Percentiles rank a stretch among this genome's conserved stretches.
phyloP scores from a whole-genome alignment of 2,888 invertebrate species.

The Thereva unica region DNA sequence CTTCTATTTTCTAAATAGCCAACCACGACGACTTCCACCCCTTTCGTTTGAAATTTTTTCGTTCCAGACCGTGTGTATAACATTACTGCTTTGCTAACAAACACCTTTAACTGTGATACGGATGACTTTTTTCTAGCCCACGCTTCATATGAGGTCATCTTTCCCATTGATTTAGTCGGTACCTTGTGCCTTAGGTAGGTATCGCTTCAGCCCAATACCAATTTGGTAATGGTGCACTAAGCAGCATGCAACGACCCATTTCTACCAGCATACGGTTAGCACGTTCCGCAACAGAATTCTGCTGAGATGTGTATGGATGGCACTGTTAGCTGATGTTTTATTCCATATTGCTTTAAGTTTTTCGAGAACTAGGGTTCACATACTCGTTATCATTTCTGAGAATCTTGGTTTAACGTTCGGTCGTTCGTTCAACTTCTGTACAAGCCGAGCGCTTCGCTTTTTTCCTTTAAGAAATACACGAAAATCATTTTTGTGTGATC shows the following conservation, averaged over 20 bases:
- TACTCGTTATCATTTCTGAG: slow-evolving; percentile 40
- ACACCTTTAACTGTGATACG: slow-evolving; percentile 40
- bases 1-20: slow-evolving; percentile 6
- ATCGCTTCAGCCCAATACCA: slow-evolving; percentile 44
- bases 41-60: slow-evolving; percentile 17
- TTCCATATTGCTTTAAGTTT: slow-evolving; percentile 33
- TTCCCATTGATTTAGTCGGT: slow-evolving; percentile 39
- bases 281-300: slow-evolving; percentile 42
- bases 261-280: slow-evolving; percentile 44
- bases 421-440: slow-evolving; percentile 38
- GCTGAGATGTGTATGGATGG: slow-evolving; percentile 40
- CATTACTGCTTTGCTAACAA: slow-evolving; percentile 41
- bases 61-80: slow-evolving; percentile 36
- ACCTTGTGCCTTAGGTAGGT: slow-evolving; percentile 41
- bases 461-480: slow-evolving; percentile 42
- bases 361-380: slow-evolving; percentile 21
- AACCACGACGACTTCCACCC: slow-evolving; percentile 14
- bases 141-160: slow-evolving; percentile 45
- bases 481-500: slow-evolving; percentile 4
- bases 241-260: slow-evolving; percentile 46
- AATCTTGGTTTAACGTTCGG: slow-evolving; percentile 37
- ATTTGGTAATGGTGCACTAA: slow-evolving; percentile 43
- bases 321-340: slow-evolving; percentile 26
- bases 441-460: slow-evolving; percentile 37
- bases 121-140: slow-evolving; percentile 42